These are phyloP conservation scores for Takifugu rubripes DNA, from an alignment of 2,797 vertebrate genomes.

Conservation along the genomic window DNA sequence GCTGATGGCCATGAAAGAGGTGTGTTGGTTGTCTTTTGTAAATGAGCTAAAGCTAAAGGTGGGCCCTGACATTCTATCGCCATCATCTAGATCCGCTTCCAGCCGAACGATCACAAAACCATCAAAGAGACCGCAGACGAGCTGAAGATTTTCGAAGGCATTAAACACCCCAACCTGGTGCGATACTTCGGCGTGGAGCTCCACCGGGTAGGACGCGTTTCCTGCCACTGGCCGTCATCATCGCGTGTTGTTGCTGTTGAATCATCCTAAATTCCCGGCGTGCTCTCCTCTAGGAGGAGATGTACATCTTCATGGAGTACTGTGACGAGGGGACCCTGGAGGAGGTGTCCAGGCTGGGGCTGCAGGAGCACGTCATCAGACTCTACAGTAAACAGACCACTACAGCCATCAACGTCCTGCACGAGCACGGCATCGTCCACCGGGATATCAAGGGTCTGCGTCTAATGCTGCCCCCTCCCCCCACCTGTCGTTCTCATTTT, in stretches of 20 bases:
- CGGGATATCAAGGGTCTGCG: conserved; percentile 92
- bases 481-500: background rate
- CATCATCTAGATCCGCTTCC: conserved; percentile 88
- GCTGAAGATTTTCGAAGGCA: conserved; percentile 98
- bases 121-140: conserved; percentile 99
- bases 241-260: background rate
- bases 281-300: conserved; percentile 84
- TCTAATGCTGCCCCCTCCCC: background rate
- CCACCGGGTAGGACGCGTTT: conserved; percentile 85
- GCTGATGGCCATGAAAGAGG: conserved; percentile 99
- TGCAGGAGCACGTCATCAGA: conserved; percentile 96
- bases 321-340: conserved; percentile 98
- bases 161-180: conserved; percentile 97
- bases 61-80: background rate
- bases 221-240: background rate
- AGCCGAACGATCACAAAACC: conserved; percentile 98
- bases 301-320: conserved; percentile 99
- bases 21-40: conserved; percentile 55
- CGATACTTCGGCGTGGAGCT: conserved; percentile 98
- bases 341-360: conserved; percentile 93
- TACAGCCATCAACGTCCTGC: conserved; percentile 93
- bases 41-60: no score
- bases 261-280: background rate
- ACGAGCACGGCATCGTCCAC: conserved; percentile 97
- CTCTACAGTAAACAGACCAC: conserved; percentile 98